Evolutionary conservation across 2,113 vertebrate genomes (phyloP).

Genomic region (Halcyon senegalensis): DNA sequence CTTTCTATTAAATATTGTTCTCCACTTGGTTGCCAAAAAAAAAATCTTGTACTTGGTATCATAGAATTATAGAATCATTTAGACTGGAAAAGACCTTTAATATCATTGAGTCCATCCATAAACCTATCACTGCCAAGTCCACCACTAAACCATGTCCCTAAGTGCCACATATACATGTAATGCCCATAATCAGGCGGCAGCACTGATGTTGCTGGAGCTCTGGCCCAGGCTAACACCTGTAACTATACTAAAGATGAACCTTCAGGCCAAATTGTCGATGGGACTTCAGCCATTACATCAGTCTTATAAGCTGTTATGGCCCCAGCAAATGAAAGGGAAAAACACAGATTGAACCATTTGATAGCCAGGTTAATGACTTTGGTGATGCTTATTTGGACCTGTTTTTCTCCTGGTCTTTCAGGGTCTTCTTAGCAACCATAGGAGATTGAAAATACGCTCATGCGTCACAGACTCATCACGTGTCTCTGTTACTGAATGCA

Average conservation of each 20-base stretch:
- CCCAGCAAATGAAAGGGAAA: neutral
- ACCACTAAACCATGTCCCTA: neutral
- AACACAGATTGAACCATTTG: neutral
- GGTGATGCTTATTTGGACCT: neutral
- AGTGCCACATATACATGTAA: neutral
- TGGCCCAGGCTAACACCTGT: neutral
- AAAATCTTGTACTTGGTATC: neutral
- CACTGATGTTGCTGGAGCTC: neutral
- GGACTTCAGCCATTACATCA: neutral
- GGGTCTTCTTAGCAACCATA: neutral
- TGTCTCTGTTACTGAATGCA: neutral
- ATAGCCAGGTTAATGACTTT: neutral
- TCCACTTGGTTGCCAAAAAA: neutral
- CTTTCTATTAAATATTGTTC: neutral
- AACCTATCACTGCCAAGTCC: neutral
- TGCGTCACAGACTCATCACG: neutral
- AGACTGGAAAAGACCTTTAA: neutral
- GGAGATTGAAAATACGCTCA: neutral
- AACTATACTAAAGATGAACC: neutral
- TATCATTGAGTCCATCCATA: neutral
- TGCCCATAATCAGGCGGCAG: neutral
- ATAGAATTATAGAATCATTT: neutral
- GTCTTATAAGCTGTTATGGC: neutral
- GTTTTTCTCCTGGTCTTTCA: neutral
- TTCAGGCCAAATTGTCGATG: neutral